A percentile compares a stretch with the other conserved stretches of the same genome.
Conservation (phyloP, 1,140 invertebrate genomes). For the Drosophila kepulauana region DNA sequence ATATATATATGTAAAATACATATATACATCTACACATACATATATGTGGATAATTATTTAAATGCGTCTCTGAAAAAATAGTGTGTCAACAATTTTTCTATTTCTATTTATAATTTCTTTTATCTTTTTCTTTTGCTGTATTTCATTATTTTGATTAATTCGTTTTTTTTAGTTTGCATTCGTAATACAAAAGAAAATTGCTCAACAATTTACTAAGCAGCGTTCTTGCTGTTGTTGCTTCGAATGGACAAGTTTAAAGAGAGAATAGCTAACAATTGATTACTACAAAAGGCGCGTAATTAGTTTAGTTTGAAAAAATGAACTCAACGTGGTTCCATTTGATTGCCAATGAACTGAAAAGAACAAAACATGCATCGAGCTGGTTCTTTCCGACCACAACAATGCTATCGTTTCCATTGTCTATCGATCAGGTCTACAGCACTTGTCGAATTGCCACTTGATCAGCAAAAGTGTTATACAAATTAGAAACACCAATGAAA, state of each 20-base stretch:
- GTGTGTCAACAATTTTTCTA: slow-evolving; percentile 41
- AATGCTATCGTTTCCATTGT: not conserved
- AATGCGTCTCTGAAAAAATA: slow-evolving; percentile 81
- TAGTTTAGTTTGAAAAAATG: not conserved
- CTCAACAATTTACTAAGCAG: slow-evolving; percentile 53
- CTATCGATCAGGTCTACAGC: not conserved
- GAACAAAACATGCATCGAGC: not conserved
- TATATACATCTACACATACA: slow-evolving; percentile 52
- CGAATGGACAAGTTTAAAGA: slow-evolving; percentile 45
- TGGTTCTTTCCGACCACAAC: not conserved
- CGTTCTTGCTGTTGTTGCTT: slow-evolving; percentile 41
- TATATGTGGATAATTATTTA: slow-evolving; percentile 71
- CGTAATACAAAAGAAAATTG: slow-evolving; percentile 35
- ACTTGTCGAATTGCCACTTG: not conserved
- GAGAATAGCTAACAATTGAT: slow-evolving; percentile 18
- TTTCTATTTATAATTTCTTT: slow-evolving; percentile 5
- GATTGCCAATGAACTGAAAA: slow-evolving; percentile 12
- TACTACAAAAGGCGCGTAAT: not conserved
- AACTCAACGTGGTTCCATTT: not conserved
- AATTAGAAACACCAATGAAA: not conserved
- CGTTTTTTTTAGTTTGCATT: slow-evolving; percentile 14
- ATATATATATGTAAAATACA: slow-evolving; percentile 40
- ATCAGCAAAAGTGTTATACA: not conserved
- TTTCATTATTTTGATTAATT: slow-evolving; percentile 64
- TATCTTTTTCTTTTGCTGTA: slow-evolving; percentile 27